phyloP scores from a whole-genome alignment of 2,888 invertebrate genomes.

The Heliconius charithonia region DNA sequence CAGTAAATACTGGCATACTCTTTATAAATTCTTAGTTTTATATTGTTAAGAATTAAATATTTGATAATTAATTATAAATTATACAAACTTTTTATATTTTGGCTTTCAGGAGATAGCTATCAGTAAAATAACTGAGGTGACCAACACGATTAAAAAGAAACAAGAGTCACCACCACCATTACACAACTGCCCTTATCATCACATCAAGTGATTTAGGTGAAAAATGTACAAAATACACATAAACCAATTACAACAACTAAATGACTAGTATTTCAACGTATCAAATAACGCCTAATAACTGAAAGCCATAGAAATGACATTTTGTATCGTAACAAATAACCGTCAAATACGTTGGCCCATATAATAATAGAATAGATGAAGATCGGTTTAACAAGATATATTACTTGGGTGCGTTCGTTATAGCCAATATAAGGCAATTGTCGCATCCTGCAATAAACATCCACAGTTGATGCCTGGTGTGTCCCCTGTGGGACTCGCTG shows the following conservation, averaged over 20 bases:
- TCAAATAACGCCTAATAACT: slow-evolving; percentile 9
- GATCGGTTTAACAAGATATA: slow-evolving; percentile 51
- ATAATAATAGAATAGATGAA: slow-evolving; percentile 52
- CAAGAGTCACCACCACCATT: neutral
- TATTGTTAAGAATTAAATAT: neutral
- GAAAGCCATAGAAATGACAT: slow-evolving; percentile 15
- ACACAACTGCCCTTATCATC: neutral
- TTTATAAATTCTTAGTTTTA: neutral
- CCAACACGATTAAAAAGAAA: too few relatives aligned
- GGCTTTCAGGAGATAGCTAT: too few relatives aligned
- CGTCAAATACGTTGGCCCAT: slow-evolving; percentile 38
- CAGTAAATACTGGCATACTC: neutral
- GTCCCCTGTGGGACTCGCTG: slow-evolving; percentile 53
- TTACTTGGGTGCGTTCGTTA: slow-evolving; percentile 63
- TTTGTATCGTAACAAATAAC: slow-evolving; percentile 35
- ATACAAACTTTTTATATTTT: too few relatives aligned
- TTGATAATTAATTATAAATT: neutral
- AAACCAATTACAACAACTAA: slow-evolving; percentile 11
- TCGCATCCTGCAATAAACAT: slow-evolving; percentile 58
- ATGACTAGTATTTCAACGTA: slow-evolving; percentile 2
- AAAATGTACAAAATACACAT: slow-evolving; percentile 8
- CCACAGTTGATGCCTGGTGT: slow-evolving; percentile 49
- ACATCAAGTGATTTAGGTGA: neutral
- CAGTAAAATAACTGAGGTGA: neutral
- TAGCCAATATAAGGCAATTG: slow-evolving; percentile 77